Conservation (phyloP, 2,113 vertebrate species). For the Xyliphius kryptos region DNA sequence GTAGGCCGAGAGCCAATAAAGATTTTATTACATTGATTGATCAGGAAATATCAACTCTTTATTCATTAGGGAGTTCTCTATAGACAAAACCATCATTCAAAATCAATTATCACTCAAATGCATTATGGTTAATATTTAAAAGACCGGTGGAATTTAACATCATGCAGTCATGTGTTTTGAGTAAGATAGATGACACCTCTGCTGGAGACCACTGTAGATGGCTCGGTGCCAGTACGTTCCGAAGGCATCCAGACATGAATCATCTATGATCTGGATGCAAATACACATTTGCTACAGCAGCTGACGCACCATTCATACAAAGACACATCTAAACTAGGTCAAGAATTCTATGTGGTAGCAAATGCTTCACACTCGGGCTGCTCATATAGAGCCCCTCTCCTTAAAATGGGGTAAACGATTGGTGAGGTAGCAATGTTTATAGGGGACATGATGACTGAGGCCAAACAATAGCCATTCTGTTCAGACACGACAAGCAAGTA, state of each 20-base stretch:
- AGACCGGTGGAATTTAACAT: slow-evolving; percentile 5
- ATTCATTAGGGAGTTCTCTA: not conserved
- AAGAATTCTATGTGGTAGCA: not conserved
- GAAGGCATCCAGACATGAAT: slow-evolving; percentile 16
- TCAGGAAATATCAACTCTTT: not conserved
- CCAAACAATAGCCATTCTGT: slow-evolving; percentile 50
- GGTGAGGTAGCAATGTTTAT: slow-evolving; percentile 11
- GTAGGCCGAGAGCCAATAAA: no score
- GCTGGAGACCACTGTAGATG: slow-evolving; percentile 11
- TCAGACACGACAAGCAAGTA: slow-evolving; percentile 30
- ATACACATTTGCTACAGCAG: slow-evolving; percentile 8
- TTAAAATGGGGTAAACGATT: not conserved
- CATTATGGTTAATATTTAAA: slow-evolving; percentile 13
- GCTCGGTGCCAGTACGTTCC: not conserved
- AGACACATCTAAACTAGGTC: not conserved
- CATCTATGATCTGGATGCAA: slow-evolving; percentile 21
- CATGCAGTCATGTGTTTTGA: not conserved
- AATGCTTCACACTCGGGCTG: no score
- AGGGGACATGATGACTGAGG: not conserved
- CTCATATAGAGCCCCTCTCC: no score
- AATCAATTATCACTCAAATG: slow-evolving; percentile 7
- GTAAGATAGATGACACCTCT: slow-evolving; percentile 10
- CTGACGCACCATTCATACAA: not conserved
- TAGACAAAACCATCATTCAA: not conserved
- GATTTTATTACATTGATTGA: no score